Evolutionary conservation across 2,113 vertebrate species (phyloP).

Genomic region (Genyomyrus donnyi): DNA sequence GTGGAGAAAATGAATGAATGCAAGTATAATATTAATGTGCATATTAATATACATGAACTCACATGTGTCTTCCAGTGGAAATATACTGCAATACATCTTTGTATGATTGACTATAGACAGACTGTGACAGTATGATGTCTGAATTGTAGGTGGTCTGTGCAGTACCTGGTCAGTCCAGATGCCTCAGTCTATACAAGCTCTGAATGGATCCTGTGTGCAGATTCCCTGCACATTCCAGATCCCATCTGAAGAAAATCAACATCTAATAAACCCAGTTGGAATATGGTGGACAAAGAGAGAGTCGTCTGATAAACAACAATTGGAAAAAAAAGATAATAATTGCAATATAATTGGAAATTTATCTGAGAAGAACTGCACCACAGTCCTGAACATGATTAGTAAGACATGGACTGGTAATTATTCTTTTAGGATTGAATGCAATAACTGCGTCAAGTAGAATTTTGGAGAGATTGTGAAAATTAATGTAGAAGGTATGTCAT

Average conservation of each 20-base stretch:
- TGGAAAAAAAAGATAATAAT: neutral
- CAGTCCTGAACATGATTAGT: neutral
- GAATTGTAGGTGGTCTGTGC: constrained; percentile 34
- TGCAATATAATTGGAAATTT: neutral
- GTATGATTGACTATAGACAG: neutral
- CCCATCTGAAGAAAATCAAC: neutral
- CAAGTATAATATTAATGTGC: neutral
- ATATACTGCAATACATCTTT: neutral
- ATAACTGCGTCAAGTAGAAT: neutral
- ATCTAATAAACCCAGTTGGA: constrained; percentile 37
- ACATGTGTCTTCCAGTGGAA: neutral
- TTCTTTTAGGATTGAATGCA: neutral
- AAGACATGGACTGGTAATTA: neutral
- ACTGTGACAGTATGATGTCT: neutral
- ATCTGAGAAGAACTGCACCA: neutral
- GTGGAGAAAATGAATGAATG: neutral
- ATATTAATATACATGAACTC: neutral
- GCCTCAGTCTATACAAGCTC: constrained; percentile 35
- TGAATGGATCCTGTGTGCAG: constrained; percentile 44
- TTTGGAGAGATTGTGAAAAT: neutral
- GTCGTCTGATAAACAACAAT: neutral
- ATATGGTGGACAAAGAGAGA: constrained; percentile 40
- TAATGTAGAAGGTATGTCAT: neutral
- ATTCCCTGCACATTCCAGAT: constrained; percentile 45
- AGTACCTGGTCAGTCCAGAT: constrained; percentile 30